Evolutionary conservation across 2,888 invertebrate species (phyloP), one percentile per base, ranked within the genome.

Genomic region (Leptopterna dolabrata): DNA sequence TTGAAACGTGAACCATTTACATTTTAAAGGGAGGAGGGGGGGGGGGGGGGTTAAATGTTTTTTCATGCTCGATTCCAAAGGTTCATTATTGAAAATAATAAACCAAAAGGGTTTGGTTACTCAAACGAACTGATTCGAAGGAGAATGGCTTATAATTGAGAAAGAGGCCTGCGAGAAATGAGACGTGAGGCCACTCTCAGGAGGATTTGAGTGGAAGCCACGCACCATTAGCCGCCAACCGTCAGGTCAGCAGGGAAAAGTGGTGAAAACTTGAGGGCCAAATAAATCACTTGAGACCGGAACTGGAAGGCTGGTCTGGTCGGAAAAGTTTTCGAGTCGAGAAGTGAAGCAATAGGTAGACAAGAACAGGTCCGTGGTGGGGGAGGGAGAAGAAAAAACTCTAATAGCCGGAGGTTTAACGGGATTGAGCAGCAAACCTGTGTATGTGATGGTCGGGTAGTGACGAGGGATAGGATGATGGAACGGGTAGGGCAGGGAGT

Each of bases 391-490:
- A 24, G 45, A 45, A 43, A 78, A 63, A 63, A 63, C 24, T 41
- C 73, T 73, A 73, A 73, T 73, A 73, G 73, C 73, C 36, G 41
- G 73, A 13, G 73, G 73, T 73, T 73, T 73, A 73, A 73, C 73
- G 73, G 73, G 73, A 73, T 73, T 73, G 73, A 73, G 73, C 73
- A 9, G 73, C 73, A 73, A 73, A 73, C 73, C 73, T 41, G 73
- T 73, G 73, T 41, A 73, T 73, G 73, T 73, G 73, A 73, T 73
- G 73, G 73, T 41, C 73, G 41, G 73, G 73, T 29, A 14, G 73
- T 29, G 29, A 29, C 73, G 41, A 29, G 27, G 27, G 73, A 73
- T 73, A 16, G 63, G 19, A 0, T 51, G 51, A 19, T 51, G 27
- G 63, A 24, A 7, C 19, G 27, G 27, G 36, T 36, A 2, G 36